These are phyloP conservation scores for Contarinia nasturtii DNA, from an alignment of 1,140 invertebrate genomes.

Conservation along the genomic window DNA sequence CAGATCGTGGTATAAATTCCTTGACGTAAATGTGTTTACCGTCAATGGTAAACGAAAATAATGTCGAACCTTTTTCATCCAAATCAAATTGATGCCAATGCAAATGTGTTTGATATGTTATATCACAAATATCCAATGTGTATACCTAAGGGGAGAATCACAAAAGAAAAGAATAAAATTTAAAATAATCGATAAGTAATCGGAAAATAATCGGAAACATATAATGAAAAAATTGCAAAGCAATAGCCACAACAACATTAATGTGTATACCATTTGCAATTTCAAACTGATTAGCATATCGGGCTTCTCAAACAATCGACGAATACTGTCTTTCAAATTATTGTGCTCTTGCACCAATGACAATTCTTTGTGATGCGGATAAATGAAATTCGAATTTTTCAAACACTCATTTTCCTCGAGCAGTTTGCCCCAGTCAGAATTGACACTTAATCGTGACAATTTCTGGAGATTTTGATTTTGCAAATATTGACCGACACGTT, in stretches of 20 bases:
- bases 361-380: constrained; percentile 50
- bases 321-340: constrained; percentile 43
- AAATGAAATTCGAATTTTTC: constrained; percentile 44
- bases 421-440: constrained; percentile 63
- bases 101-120: constrained; percentile 10
- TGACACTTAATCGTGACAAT: constrained; percentile 32
- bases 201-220: too few species aligned
- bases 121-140: constrained; percentile 27
- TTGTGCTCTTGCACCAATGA: constrained; percentile 70
- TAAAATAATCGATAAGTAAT: too few species aligned
- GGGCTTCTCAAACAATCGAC: constrained; percentile 48
- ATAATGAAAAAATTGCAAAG: too few species aligned
- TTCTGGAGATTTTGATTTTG: constrained; percentile 41
- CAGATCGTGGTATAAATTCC: constrained; percentile 11
- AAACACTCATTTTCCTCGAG: constrained; percentile 51
- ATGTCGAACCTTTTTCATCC: constrained; percentile 9
- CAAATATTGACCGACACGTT: constrained; percentile 80
- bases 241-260: too few species aligned
- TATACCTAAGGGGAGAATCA: too few species aligned
- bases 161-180: too few species aligned
- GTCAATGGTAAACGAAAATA: constrained; percentile 16
- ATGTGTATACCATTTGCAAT: constrained; percentile 32
- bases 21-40: constrained; percentile 15
- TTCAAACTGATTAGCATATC: constrained; percentile 39
- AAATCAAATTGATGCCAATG: constrained; percentile 15